Evolutionary conservation across 2,797 vertebrate genomes (phyloP).

Genomic region (Fistularia commersonii): DNA sequence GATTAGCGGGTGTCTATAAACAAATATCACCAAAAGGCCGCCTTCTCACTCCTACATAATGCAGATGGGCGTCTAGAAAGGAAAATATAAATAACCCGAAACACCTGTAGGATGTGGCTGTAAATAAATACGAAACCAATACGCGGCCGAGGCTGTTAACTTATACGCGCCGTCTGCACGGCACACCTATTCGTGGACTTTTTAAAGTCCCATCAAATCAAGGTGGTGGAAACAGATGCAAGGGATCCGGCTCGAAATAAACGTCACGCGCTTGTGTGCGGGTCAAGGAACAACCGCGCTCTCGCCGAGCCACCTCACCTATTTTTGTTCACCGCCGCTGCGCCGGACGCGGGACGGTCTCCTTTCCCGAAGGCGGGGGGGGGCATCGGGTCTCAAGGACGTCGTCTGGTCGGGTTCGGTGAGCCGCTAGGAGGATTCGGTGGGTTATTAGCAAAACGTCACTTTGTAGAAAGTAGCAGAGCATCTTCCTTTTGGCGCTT

Average conservation of each 20-base stretch:
- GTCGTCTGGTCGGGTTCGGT: no score
- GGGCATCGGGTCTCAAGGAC: no score
- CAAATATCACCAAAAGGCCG: conserved; percentile 11
- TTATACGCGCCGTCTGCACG: not conserved
- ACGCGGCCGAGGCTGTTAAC: not conserved
- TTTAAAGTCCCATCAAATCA: not conserved
- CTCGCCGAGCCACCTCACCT: no score
- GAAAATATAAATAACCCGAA: not conserved
- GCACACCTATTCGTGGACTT: not conserved
- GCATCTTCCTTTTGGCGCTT: no score
- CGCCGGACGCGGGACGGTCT: no score
- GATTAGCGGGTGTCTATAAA: conserved; percentile 28
- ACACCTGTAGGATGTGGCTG: conserved; percentile 4
- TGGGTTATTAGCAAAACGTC: no score
- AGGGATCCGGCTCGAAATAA: conserved; percentile 10
- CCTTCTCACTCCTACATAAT: not conserved
- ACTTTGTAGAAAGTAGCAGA: no score
- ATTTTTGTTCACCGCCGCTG: no score
- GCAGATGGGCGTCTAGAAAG: not conserved
- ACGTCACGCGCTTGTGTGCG: conserved; percentile 36
- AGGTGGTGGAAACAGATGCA: conserved; percentile 8
- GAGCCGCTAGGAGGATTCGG: no score
- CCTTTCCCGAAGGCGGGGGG: no score
- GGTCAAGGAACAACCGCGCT: conserved; percentile 18
- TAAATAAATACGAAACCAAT: conserved; percentile 1